These are phyloP conservation scores for Dusona sp. DNA, from an alignment of 2,888 invertebrate species.

Conservation along the genomic window DNA sequence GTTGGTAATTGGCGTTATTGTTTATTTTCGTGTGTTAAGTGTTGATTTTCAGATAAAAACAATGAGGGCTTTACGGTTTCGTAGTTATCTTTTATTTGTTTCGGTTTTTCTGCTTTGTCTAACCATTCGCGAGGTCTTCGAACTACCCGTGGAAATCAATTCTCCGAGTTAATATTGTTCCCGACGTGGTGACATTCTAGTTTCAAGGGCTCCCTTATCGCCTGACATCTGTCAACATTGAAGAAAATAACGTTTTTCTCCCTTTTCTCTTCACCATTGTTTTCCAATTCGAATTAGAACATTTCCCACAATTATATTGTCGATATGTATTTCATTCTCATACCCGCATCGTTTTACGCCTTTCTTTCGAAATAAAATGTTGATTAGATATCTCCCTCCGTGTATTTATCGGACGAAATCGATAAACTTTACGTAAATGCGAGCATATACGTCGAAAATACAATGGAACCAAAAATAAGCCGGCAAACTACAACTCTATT, in stretches of 20 bases:
- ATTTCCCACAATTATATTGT: background rate
- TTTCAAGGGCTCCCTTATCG: conserved; percentile 50
- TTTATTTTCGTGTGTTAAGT: background rate
- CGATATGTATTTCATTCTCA: background rate
- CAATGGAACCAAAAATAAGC: background rate
- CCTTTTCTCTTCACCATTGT: background rate
- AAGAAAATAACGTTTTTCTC: background rate
- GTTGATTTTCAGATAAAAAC: background rate
- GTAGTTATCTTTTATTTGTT: background rate
- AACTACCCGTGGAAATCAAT: conserved; percentile 6
- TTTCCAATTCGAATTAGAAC: background rate
- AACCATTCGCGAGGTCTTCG: background rate
- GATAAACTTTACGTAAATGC: background rate
- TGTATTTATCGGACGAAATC: conserved; percentile 15
- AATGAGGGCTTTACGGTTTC: background rate
- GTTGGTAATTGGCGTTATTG: background rate
- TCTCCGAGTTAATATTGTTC: background rate
- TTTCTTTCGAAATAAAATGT: background rate
- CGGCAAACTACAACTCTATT: no score
- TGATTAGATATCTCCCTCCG: background rate
- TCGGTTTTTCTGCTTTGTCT: background rate
- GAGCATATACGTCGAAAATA: background rate
- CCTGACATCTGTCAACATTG: conserved; percentile 4
- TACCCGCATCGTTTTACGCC: conserved; percentile 33
- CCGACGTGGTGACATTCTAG: conserved; percentile 31